Conservation (phyloP, 2,113 vertebrate genomes). For the Epinephelus cyanopodus region DNA sequence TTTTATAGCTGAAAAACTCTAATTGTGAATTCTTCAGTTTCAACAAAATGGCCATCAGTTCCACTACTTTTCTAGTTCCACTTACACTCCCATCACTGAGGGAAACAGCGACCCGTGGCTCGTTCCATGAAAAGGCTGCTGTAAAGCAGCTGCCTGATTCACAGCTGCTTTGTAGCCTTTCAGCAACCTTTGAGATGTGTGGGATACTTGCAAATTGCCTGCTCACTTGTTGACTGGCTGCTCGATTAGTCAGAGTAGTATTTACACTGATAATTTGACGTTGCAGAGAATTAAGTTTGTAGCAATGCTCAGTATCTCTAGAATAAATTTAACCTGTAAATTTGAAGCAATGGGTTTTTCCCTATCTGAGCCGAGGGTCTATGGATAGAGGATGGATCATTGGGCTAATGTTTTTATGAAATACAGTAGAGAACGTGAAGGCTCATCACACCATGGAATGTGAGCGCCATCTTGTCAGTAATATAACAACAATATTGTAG, state of each 20-base stretch:
- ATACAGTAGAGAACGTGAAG: too few species aligned
- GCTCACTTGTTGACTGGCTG: constrained; percentile 19
- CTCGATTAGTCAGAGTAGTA: constrained; percentile 2
- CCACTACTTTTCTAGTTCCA: constrained; percentile 5
- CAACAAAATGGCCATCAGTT: constrained; percentile 23
- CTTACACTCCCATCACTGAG: constrained; percentile 14
- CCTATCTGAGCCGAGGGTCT: too few species aligned
- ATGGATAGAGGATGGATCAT: too few species aligned
- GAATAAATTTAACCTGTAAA: too few species aligned
- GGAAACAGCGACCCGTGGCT: not conserved
- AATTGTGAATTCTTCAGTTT: not conserved
- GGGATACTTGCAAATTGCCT: constrained; percentile 8
- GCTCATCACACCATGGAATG: too few species aligned
- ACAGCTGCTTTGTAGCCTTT: constrained; percentile 31
- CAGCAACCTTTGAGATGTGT: constrained; percentile 36
- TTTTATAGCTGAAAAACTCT: not conserved
- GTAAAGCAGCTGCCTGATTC: constrained; percentile 38
- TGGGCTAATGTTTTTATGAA: too few species aligned
- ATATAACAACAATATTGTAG: too few species aligned
- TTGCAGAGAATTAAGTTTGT: not conserved
- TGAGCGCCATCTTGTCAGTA: too few species aligned
- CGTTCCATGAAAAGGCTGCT: constrained; percentile 41
- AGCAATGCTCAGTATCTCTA: not conserved
- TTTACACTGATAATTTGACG: constrained; percentile 2
- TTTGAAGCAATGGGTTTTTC: too few species aligned